Base-by-base conservation (phyloP, 2,113 vertebrate species). In the Ellobius talpinus region DNA sequence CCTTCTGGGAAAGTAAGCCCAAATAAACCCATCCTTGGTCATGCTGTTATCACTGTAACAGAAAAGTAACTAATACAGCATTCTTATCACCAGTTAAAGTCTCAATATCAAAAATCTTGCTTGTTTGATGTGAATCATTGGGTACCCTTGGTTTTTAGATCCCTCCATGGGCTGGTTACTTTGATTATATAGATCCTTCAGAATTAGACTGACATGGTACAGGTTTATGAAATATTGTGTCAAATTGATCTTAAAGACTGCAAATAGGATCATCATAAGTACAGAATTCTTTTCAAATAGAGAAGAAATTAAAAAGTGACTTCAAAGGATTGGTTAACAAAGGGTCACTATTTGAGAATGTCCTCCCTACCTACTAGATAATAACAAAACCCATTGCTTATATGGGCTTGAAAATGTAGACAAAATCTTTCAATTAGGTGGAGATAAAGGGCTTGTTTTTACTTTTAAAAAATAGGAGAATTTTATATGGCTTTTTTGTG, bases 251-350 rank as follows among this genome's bases (percentile, higher is more conserved):
- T 45, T 95, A 76, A 76, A 88, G 42, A 13, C 65, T 91, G 93
- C 26, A 95, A 81, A 73, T 87, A 78, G 11, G 63, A 29, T 91
- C 92, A 33, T 93, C 92, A 45, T 95, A 86, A 86, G 50, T 19
- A 95, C 88, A 96, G 42, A 3, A 50, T 89, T 94, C 29, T 52
- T 93, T 94, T 97, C 42, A 90, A 47, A 93, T 14, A 21, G n/a
- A 16, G n/a, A 19, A 65, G 55, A 19, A 89, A 91, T 68, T 45
- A 79, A 97, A 93, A 91, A 24, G 21, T 94, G 36, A 78, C 50
- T 84, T 31, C 89, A 68, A 87, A 93, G 72, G 63, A 7, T 82
- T 92, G 29, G 3, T 77, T 93, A 68, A 19, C 82, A 94, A 90
- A 97, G 58, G 13, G 90, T 91, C 39, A 91, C 58, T 29, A 55